Conservation (phyloP, 2,797 vertebrate species). For the Agapornis canus region DNA sequence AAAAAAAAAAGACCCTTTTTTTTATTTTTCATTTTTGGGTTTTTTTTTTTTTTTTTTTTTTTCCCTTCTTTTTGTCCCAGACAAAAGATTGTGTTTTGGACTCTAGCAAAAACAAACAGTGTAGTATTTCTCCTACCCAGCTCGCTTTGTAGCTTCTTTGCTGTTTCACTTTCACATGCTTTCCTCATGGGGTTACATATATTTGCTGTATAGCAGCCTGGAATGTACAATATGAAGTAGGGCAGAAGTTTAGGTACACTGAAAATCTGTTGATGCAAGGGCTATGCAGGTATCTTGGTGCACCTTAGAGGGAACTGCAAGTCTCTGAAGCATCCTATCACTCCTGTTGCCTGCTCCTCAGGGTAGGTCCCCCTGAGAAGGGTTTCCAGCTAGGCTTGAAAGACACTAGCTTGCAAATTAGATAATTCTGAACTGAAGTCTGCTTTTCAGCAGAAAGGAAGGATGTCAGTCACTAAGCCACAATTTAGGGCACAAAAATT, state of each 20-base stretch:
- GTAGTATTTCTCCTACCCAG: background rate
- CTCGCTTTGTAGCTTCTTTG: background rate
- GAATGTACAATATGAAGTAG: background rate
- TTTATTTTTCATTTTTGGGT: too few relatives aligned
- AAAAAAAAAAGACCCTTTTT: too few relatives aligned
- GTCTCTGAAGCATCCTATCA: background rate
- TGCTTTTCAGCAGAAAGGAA: background rate
- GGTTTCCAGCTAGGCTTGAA: background rate
- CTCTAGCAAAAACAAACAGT: background rate
- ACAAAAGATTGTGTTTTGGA: background rate
- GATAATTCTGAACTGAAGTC: background rate
- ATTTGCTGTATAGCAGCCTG: background rate
- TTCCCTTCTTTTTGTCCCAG: background rate
- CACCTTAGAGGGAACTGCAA: background rate
- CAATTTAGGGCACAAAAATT: background rate
- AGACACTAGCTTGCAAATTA: background rate
- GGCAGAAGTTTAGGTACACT: background rate
- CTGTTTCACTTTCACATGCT: background rate
- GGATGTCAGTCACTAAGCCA: background rate
- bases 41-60: accelerated
- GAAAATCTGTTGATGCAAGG: background rate
- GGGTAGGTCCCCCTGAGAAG: background rate
- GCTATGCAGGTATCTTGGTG: background rate
- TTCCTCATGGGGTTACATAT: background rate
- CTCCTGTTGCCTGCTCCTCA: background rate